Conservation (phyloP, 2,797 vertebrate species). For the Enteromius viviparus region DNA sequence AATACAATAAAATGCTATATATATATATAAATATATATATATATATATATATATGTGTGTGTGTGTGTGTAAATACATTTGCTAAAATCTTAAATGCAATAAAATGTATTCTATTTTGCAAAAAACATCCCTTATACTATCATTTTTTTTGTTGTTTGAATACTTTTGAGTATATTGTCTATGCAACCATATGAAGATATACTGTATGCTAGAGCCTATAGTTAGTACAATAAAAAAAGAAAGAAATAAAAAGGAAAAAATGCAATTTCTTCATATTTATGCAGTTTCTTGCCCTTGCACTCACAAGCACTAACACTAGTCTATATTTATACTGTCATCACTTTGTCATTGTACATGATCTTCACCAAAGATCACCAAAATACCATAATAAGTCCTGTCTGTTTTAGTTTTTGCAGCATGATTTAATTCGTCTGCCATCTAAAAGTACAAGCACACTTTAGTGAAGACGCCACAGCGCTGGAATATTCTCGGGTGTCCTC, state of each 20-base stretch:
- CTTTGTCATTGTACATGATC: neutral
- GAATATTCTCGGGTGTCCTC: neutral
- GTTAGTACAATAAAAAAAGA: neutral
- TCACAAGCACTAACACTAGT: neutral
- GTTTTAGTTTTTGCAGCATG: neutral
- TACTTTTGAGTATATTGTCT: neutral
- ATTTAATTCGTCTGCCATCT: neutral
- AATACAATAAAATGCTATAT: too few species aligned
- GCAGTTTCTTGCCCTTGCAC: neutral
- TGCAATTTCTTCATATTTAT: neutral
- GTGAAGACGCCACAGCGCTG: neutral
- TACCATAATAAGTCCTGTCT: neutral
- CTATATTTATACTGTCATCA: neutral
- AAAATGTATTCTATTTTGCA: neutral
- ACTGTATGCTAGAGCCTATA: neutral
- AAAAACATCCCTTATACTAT: neutral
- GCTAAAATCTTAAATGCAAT: neutral
- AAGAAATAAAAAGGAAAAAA: neutral
- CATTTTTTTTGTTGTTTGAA: too few species aligned
- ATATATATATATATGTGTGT: too few species aligned
- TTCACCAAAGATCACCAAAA: neutral
- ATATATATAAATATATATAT: too few species aligned
- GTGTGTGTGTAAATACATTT: too few species aligned
- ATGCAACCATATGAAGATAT: neutral
- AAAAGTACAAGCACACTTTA: neutral